Conservation (phyloP, 2,797 vertebrate genomes). For the Pteropus rufus region DNA sequence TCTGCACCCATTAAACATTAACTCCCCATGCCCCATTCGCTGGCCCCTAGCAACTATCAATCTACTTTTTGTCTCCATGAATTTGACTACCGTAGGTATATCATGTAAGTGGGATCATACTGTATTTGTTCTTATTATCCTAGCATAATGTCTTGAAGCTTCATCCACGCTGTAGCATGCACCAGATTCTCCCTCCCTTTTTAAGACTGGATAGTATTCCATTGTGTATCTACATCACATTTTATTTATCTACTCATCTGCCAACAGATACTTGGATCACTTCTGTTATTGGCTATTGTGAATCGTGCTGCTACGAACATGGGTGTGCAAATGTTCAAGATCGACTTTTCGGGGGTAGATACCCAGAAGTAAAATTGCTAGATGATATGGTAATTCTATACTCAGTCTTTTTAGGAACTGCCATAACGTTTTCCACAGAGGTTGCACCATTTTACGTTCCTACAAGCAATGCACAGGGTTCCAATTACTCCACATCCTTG, state of each 20-base stretch:
- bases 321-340: not conserved
- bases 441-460: not conserved
- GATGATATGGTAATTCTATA: not conserved
- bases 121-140: not conserved
- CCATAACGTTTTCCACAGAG: not conserved
- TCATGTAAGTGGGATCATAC: not conserved
- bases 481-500: not conserved
- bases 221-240: not conserved
- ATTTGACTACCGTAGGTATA: not conserved
- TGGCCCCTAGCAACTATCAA: no score
- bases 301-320: not conserved
- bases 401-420: not conserved
- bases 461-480: not conserved
- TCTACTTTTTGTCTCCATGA: not conserved
- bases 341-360: not conserved
- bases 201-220: not conserved
- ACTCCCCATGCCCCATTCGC: not conserved
- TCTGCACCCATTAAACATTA: not conserved
- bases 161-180: not conserved
- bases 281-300: not conserved
- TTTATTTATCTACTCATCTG: not conserved
- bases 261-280: not conserved
- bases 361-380: not conserved
- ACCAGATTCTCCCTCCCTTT: not conserved
- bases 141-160: not conserved